Percentiles rank a stretch among this genome's conserved stretches.
Conservation (phyloP, 2,113 vertebrate genomes). For the Lates calcarifer region DNA sequence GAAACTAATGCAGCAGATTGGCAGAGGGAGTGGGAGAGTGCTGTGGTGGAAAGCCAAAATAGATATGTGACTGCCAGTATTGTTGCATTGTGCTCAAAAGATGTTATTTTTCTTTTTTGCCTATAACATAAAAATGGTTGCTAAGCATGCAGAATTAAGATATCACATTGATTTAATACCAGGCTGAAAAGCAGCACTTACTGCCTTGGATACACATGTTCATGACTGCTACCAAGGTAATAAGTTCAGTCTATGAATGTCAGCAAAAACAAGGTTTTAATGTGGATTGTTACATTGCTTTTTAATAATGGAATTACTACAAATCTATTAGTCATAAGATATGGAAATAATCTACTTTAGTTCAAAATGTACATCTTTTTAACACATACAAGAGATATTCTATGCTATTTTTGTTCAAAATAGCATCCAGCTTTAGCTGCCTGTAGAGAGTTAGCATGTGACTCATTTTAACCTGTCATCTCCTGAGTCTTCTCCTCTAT, state of each 20-base stretch:
- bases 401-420: background rate
- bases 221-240: background rate
- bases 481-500: background rate
- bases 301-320: background rate
- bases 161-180: background rate
- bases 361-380: no score
- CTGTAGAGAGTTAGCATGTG: no score
- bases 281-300: background rate
- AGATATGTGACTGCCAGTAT: background rate
- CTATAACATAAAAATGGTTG: background rate
- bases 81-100: background rate
- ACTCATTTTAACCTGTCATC: background rate
- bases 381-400: background rate
- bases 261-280: background rate
- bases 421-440: background rate
- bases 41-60: background rate
- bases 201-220: background rate
- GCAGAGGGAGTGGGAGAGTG: constrained; percentile 29
- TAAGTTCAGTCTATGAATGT: background rate
- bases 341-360: no score
- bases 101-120: background rate
- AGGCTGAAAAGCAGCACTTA: no score
- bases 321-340: no score
- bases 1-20: constrained; percentile 39
- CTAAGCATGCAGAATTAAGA: background rate